Evolutionary conservation across 2,888 invertebrate genomes (phyloP).

Genomic region (Hirtodrosophila duncani): DNA sequence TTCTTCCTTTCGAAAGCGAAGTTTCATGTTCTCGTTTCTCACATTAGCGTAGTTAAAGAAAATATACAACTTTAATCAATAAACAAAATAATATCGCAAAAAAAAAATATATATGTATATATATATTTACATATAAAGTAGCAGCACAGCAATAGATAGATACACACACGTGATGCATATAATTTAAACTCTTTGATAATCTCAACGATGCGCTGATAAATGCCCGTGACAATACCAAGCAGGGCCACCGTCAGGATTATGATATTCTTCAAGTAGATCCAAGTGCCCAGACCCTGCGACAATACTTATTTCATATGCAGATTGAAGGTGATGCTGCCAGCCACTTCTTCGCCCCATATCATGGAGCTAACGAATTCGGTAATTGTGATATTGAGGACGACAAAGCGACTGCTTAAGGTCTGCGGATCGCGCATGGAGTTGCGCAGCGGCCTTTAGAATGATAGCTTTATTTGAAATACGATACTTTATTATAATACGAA

Average conservation of each 20-base stretch:
- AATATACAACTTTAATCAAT: conserved; percentile 38
- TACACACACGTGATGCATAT: neutral
- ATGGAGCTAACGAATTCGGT: conserved; percentile 93
- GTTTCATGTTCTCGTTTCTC: conserved; percentile 26
- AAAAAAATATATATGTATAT: no score
- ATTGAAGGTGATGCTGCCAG: conserved; percentile 93
- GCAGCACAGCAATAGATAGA: conserved; percentile 13
- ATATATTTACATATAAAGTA: no score
- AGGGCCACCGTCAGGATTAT: conserved; percentile 83
- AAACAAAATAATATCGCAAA: conserved; percentile 23
- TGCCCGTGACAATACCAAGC: conserved; percentile 86
- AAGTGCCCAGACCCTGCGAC: conserved; percentile 79
- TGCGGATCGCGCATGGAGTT: conserved; percentile 92
- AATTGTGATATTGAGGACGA: conserved; percentile 92
- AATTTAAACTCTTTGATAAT: conserved; percentile 78
- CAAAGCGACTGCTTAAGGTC: conserved; percentile 87
- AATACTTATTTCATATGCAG: conserved; percentile 80
- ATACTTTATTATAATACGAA: no score
- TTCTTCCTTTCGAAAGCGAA: conserved; percentile 23
- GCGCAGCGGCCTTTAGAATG: conserved; percentile 92
- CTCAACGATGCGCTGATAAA: conserved; percentile 84
- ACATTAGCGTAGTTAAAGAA: conserved; percentile 37
- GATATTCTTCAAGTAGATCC: conserved; percentile 81
- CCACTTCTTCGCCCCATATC: conserved; percentile 89
- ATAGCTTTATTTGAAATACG: no score